Evolutionary conservation across 2,113 vertebrate genomes (phyloP).

Genomic region (Ranitomeya imitator): DNA sequence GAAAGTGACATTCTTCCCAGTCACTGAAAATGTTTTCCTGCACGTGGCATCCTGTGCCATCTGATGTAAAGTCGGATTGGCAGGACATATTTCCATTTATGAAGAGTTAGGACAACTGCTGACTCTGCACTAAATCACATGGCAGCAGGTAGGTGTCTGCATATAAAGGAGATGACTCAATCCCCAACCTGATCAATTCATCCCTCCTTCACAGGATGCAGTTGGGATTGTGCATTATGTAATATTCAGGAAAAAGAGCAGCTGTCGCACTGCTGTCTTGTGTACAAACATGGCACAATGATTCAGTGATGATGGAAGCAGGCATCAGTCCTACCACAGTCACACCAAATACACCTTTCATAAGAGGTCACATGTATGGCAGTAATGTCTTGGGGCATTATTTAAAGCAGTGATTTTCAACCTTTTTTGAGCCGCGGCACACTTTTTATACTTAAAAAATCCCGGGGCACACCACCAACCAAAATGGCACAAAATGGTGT

Average conservation of each 20-base stretch:
- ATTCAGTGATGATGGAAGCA: neutral
- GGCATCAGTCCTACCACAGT: too few species aligned
- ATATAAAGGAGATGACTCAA: neutral
- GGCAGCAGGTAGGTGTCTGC: slow-evolving; percentile 2
- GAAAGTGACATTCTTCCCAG: neutral
- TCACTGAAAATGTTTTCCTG: slow-evolving; percentile 1
- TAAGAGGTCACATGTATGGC: too few species aligned
- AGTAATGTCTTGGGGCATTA: too few species aligned
- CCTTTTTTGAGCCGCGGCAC: too few species aligned
- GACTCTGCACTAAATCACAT: slow-evolving; percentile 8
- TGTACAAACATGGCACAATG: too few species aligned
- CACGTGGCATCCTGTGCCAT: neutral
- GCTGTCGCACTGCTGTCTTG: neutral
- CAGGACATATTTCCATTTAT: neutral
- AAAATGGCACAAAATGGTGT: too few species aligned
- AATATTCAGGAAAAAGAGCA: neutral
- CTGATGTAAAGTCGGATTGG: neutral
- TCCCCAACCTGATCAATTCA: neutral
- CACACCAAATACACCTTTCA: too few species aligned
- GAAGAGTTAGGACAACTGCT: neutral
- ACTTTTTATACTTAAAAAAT: too few species aligned
- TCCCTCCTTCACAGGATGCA: neutral
- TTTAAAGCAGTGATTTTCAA: too few species aligned
- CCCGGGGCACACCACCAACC: too few species aligned
- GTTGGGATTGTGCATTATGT: neutral